Percentiles rank a stretch among this genome's conserved stretches.
These are phyloP conservation scores for Lissocephala sabroskyi DNA, from an alignment of 2,888 invertebrate genomes.

Conservation along the genomic window DNA sequence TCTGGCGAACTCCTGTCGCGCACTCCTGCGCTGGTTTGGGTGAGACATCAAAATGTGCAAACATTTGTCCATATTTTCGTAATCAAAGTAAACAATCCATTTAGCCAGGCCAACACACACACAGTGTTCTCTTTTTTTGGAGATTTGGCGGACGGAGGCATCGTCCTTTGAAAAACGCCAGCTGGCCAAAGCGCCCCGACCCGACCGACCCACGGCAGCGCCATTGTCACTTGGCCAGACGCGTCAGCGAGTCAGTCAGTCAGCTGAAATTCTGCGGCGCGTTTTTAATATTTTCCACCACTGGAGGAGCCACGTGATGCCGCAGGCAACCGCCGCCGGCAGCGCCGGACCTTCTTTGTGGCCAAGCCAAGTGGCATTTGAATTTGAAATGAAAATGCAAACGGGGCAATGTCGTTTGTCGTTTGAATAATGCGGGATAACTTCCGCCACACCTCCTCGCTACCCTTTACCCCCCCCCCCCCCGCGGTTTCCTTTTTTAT, in stretches of 20 bases:
- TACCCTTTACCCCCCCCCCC: neutral
- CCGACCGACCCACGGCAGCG: slow-evolving; percentile 6
- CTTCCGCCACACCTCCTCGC: neutral
- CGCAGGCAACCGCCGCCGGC: slow-evolving; percentile 20
- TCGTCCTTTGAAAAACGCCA: too few relatives aligned
- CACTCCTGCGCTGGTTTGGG: slow-evolving; percentile 5
- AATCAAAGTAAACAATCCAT: slow-evolving; percentile 64
- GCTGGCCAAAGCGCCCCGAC: neutral
- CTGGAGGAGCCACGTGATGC: too few relatives aligned
- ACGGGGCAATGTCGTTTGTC: slow-evolving; percentile 24
- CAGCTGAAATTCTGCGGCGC: slow-evolving; percentile 15
- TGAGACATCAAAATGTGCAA: slow-evolving; percentile 60
- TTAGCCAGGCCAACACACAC: slow-evolving; percentile 49
- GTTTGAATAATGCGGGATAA: too few relatives aligned
- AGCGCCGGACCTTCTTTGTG: neutral
- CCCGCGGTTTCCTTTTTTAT: neutral
- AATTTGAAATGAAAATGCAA: slow-evolving; percentile 57
- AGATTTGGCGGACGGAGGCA: too few relatives aligned
- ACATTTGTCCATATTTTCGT: slow-evolving; percentile 65
- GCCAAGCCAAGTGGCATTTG: slow-evolving; percentile 58
- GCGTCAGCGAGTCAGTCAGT: neutral
- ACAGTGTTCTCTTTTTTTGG: too few relatives aligned
- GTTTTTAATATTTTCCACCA: slow-evolving; percentile 24
- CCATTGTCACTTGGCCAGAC: slow-evolving; percentile 29
- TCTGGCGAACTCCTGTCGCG: neutral